Evolutionary conservation across 2,888 invertebrate genomes (phyloP), one percentile per base, ranked within the genome.

Genomic region (Rhagonycha fulva): DNA sequence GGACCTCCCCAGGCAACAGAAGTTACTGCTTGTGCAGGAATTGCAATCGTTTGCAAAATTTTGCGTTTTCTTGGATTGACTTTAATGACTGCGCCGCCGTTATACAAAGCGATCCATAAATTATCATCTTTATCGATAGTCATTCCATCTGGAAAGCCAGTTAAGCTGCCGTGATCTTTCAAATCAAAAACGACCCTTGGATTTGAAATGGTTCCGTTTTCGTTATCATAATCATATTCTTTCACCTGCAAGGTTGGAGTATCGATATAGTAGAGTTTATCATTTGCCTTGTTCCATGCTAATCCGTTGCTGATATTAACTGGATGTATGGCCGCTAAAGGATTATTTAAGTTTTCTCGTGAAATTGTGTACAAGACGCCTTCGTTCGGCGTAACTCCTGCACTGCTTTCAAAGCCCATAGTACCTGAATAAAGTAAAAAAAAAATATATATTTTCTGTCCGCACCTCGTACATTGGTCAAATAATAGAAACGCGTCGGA

Each of bases 221-320:
- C 87, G 0, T 91, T 83, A 80, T 95, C 90, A 82, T 90, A 96
- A 84, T 95, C 93, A 83, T 93, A 95, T 9, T 91, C 92, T 72
- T 90, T 92, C 3, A 96, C 89, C 81, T 92, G 90, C 32, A 89
- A 86, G 0, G 93, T 92, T 0, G 91, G 90, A 0, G 94, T 91
- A 87, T 96, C 96, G 47, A 95, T 94, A 86, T 93, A 96, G 87
- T 93, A 96, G 90, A 96, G 92, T 81, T 90, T 91, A 78, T 91
- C 90, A 83, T 92, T 91, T 82, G 94, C 92, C 0, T 88, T 84
- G 14, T 92, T 93, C 95, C 95, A 96, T 0, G 93, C 92, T 7
- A 96, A 86, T 1, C 96, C 96, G 83, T 96, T 96, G 66, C 95
- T 95, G n/a, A 94, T 90, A 11, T 91, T 89, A 19, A 94, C 92